A percentile compares a stretch with the other conserved stretches of the same genome.
Conservation (phyloP, 1,140 invertebrate species). For the Maconellicoccus hirsutus region DNA sequence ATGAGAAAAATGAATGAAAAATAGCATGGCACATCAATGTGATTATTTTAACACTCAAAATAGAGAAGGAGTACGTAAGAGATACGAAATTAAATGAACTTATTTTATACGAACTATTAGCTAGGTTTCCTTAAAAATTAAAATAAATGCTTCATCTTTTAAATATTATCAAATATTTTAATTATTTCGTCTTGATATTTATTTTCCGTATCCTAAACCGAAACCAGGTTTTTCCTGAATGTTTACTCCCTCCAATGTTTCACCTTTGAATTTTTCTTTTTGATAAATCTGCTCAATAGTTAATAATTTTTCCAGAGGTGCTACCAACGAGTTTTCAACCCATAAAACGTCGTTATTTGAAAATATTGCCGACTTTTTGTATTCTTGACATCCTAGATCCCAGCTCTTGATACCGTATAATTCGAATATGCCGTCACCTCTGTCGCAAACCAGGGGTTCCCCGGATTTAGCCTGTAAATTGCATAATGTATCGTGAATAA, state of each 20-base stretch:
- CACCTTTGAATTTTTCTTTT: slow-evolving; percentile 20
- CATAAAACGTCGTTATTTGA: slow-evolving; percentile 35
- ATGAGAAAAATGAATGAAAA: too few species aligned
- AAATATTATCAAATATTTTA: not conserved
- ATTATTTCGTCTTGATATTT: not conserved
- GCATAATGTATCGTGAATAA: too few species aligned
- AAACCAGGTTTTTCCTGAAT: slow-evolving; percentile 30
- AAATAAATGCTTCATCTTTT: not conserved
- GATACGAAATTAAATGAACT: too few species aligned
- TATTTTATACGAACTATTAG: too few species aligned
- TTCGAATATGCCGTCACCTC: slow-evolving; percentile 51
- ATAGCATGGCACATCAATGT: too few species aligned
- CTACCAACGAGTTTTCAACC: slow-evolving; percentile 33
- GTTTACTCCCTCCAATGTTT: slow-evolving; percentile 23
- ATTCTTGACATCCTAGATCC: slow-evolving; percentile 45
- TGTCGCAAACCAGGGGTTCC: slow-evolving; percentile 60
- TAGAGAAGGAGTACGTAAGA: too few species aligned
- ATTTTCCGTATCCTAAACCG: slow-evolving; percentile 30
- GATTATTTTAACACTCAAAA: too few species aligned
- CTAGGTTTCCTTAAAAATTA: not conserved
- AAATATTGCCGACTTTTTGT: slow-evolving; percentile 35
- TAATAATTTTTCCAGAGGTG: slow-evolving; percentile 24
- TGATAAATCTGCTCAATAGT: slow-evolving; percentile 26
- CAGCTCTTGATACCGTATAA: slow-evolving; percentile 62
- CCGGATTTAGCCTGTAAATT: slow-evolving; percentile 50